These are phyloP conservation scores for Meloe dianella DNA, from an alignment of 2,888 invertebrate genomes.

Conservation along the genomic window DNA sequence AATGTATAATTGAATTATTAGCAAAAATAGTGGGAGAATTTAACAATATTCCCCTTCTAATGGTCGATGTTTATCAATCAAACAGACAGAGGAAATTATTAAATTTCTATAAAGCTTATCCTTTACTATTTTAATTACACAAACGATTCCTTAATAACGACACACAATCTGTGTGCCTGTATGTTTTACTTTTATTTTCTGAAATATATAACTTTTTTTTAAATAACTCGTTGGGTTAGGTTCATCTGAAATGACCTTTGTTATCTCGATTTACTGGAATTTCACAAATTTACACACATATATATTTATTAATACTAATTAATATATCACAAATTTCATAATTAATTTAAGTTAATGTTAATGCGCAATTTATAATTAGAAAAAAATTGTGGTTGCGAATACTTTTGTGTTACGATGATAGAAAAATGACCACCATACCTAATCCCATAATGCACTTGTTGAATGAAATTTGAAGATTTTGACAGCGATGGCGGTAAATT, in stretches of 20 bases:
- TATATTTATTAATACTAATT: slow-evolving; percentile 46
- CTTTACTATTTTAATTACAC: background rate
- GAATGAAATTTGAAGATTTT: slow-evolving; percentile 40
- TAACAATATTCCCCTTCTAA: too few relatives aligned
- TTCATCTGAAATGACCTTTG: slow-evolving; percentile 58
- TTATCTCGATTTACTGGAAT: slow-evolving; percentile 48
- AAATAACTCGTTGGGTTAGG: slow-evolving; percentile 56
- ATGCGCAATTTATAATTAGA: slow-evolving; percentile 40
- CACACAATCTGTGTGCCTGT: background rate
- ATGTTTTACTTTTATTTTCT: slow-evolving; percentile 26
- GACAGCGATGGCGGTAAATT: slow-evolving; percentile 46
- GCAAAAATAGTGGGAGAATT: background rate
- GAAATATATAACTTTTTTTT: slow-evolving; percentile 37
- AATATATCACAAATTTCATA: slow-evolving; percentile 55
- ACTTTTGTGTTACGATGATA: slow-evolving; percentile 43
- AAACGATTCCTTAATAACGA: background rate
- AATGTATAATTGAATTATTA: slow-evolving; percentile 32
- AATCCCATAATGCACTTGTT: slow-evolving; percentile 59
- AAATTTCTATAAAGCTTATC: background rate
- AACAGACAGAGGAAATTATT: background rate
- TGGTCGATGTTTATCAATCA: too few relatives aligned
- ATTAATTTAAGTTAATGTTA: slow-evolving; percentile 41
- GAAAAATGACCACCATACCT: slow-evolving; percentile 54
- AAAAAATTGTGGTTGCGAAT: slow-evolving; percentile 38
- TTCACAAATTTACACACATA: slow-evolving; percentile 44